Evolutionary conservation across 2,113 vertebrate genomes (phyloP), one percentile per base, ranked within the genome.

Genomic region (Brachirus orientalis): DNA sequence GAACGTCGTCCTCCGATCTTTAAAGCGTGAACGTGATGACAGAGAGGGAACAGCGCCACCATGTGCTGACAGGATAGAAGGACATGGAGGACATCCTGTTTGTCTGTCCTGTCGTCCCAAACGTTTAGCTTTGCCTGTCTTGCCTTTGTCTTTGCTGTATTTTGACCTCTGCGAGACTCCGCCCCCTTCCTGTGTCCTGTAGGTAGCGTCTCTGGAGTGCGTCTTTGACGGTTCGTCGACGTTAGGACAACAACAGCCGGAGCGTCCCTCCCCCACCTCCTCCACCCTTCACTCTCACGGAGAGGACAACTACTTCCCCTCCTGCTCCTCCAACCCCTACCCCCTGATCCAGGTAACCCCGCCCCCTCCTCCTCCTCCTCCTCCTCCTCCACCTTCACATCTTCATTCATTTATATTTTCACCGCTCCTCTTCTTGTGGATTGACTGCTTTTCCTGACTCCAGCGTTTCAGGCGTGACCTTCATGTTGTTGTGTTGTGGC

Each of bases 171-270:
- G 4, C 44, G 57, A 45, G 71, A 14, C 52, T 17, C 79, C 68
- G 65, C 57, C 36, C 33, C 53, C 33, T 53, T 46, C 67, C 45
- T 55, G 13, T 77, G n/a, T 77, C 62, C 79, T 84, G 62, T 85
- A 94, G 93, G 93, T 91, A 77, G 91, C 86, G 0, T 90, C 91
- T 68, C 80, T 93, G 92, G 93, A 94, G 72, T 91, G 89, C 88
- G 86, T 93, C 90, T 89, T 91, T 77, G 92, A 93, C 16, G 91
- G 90, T n/a, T 88, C 92, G 1, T 69, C 88, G 22, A 46, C 55
- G 22, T 84, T 90, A 86, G 90, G 86, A 71, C 86, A 69, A 11
- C 85, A 85, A 17, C 82, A 71, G 44, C 83, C 69, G 85, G 93
- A 91, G 65, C 81, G 87, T 65, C 82, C 87, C 63, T 88, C 90